Evolutionary conservation across 2,113 vertebrate genomes (phyloP).

Genomic region (Pavo muticus): DNA sequence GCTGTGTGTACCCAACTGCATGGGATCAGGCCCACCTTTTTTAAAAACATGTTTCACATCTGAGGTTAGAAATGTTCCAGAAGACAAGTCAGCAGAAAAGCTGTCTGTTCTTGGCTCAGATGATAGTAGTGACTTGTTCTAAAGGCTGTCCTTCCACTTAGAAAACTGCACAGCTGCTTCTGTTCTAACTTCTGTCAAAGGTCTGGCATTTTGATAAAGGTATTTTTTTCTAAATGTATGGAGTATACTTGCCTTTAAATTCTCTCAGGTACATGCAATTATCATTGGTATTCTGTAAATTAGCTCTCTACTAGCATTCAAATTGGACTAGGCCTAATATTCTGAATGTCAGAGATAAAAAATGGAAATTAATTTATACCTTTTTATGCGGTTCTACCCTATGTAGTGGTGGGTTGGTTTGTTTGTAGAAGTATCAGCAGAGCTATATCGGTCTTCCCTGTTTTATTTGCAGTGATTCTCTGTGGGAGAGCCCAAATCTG

Average conservation of each 20-base stretch:
- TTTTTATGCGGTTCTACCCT: neutral
- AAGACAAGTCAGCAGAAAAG: slow-evolving; percentile 13
- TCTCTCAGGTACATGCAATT: slow-evolving; percentile 13
- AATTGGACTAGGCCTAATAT: slow-evolving; percentile 25
- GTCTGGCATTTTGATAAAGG: slow-evolving; percentile 1
- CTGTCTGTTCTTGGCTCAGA: slow-evolving; percentile 23
- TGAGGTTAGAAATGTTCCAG: neutral
- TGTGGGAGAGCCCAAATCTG: neutral
- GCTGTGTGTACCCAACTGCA: neutral
- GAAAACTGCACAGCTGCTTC: slow-evolving; percentile 45
- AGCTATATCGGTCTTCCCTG: neutral
- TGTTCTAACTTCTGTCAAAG: slow-evolving; percentile 45
- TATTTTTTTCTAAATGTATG: slow-evolving; percentile 25
- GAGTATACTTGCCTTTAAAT: slow-evolving; percentile 38
- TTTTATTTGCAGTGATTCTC: neutral
- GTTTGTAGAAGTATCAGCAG: neutral
- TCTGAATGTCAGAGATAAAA: slow-evolving; percentile 29
- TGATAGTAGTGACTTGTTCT: slow-evolving; percentile 18
- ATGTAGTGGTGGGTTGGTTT: neutral
- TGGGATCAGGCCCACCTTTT: slow-evolving; percentile 23
- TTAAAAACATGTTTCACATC: slow-evolving; percentile 28
- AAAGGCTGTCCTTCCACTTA: neutral
- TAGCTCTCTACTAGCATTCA: slow-evolving; percentile 41
- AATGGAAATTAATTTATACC: slow-evolving; percentile 56
- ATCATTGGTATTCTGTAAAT: slow-evolving; percentile 37